Conservation (phyloP, 2,113 vertebrate species). For the Thunnus maccoyii region DNA sequence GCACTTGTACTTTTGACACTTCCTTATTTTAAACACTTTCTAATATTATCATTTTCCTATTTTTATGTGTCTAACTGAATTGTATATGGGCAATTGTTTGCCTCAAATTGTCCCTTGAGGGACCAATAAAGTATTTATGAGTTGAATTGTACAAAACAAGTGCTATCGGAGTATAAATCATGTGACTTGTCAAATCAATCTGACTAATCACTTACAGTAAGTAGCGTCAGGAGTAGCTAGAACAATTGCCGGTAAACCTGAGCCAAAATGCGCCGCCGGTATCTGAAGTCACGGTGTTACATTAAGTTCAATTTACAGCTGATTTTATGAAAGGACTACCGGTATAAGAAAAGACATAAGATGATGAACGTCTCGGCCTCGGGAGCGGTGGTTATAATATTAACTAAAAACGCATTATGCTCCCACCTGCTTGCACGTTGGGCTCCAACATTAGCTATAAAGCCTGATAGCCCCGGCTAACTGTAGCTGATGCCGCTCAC, state of each 20-base stretch:
- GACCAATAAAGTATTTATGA: no score
- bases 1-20: no score
- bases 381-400: neutral
- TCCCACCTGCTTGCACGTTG: slow-evolving; percentile 61
- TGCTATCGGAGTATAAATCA: neutral
- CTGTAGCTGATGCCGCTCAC: neutral
- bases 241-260: neutral
- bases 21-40: no score
- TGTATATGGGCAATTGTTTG: no score
- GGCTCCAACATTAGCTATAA: neutral
- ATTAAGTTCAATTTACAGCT: neutral
- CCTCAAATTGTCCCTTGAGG: no score
- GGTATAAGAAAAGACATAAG: neutral
- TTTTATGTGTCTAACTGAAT: no score
- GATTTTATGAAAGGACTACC: no score
- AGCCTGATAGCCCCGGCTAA: slow-evolving; percentile 39
- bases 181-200: no score
- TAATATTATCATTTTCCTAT: no score
- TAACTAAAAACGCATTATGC: slow-evolving; percentile 21
- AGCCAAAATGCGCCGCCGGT: neutral
- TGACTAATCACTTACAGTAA: slow-evolving; percentile 25
- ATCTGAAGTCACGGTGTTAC: neutral
- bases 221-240: neutral
- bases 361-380: no score
- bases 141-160: neutral